These are phyloP conservation scores for Conchocele bisecta DNA, from an alignment of 2,888 invertebrate species.

Conservation along the genomic window DNA sequence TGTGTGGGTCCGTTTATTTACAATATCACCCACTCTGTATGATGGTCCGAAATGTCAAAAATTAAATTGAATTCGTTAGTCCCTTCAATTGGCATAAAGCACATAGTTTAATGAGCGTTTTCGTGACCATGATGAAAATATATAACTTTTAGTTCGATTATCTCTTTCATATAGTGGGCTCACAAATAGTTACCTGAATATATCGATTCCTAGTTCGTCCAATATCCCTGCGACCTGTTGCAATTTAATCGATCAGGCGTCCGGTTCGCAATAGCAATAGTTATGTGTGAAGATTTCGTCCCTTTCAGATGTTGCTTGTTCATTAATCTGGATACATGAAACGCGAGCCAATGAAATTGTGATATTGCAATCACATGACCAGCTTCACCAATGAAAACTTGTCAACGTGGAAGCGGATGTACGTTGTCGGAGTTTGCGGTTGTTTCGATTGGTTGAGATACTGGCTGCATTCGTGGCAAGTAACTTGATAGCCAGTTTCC, in stretches of 20 bases:
- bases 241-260: too few species aligned
- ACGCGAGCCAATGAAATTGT: conserved; percentile 34
- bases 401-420: conserved; percentile 63
- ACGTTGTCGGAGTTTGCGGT: conserved; percentile 31
- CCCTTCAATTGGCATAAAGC: too few species aligned
- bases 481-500: conserved; percentile 26
- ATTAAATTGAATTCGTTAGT: too few species aligned
- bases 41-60: too few species aligned
- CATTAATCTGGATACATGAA: not conserved
- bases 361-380: conserved; percentile 36
- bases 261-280: too few species aligned
- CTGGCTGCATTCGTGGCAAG: conserved; percentile 44
- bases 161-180: not conserved
- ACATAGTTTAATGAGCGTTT: too few species aligned
- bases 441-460: conserved; percentile 13
- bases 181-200: not conserved
- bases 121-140: too few species aligned
- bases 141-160: too few species aligned
- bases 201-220: not conserved
- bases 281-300: too few species aligned
- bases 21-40: too few species aligned
- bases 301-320: too few species aligned
- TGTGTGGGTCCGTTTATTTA: too few species aligned
- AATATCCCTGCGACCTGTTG: not conserved
- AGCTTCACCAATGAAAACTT: conserved; percentile 48